Percentiles rank a stretch among this genome's conserved stretches.
These are phyloP conservation scores for Melanophora roralis DNA, from an alignment of 2,888 invertebrate genomes.

Conservation along the genomic window DNA sequence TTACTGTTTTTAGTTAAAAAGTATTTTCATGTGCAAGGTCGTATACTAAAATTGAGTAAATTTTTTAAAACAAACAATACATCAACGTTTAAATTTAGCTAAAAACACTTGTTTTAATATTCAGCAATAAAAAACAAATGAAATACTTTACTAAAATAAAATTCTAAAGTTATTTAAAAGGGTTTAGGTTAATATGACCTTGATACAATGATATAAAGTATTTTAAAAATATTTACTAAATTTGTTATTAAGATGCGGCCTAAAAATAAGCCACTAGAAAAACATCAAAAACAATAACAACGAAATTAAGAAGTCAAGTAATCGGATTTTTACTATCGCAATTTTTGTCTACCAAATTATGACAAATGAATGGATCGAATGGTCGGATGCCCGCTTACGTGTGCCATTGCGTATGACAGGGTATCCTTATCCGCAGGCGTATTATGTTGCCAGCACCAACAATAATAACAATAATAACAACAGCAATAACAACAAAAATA, in stretches of 20 bases:
- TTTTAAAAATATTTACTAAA: neutral
- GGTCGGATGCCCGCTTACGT: constrained; percentile 75
- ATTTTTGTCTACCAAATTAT: constrained; percentile 64
- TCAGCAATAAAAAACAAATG: neutral
- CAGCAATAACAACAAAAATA: constrained; percentile 45
- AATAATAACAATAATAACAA: constrained; percentile 8
- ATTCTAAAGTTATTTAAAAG: too few relatives aligned
- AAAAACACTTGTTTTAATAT: constrained; percentile 5
- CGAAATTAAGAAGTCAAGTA: neutral
- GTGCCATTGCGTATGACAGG: constrained; percentile 73
- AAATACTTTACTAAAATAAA: neutral
- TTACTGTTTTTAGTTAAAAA: too few relatives aligned
- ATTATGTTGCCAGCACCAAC: constrained; percentile 56
- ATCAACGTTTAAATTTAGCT: neutral
- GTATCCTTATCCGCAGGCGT: constrained; percentile 68
- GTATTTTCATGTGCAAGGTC: too few relatives aligned
- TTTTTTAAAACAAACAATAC: too few relatives aligned
- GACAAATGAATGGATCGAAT: constrained; percentile 78
- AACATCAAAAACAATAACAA: neutral
- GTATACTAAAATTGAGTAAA: too few relatives aligned
- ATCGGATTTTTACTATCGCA: too few relatives aligned
- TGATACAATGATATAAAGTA: too few relatives aligned
- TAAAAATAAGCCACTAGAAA: neutral
- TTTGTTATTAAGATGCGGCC: neutral
- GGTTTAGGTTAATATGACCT: too few relatives aligned